Evolutionary conservation across 2,888 invertebrate species (phyloP).

Genomic region (Dromius quadrimaculatus): DNA sequence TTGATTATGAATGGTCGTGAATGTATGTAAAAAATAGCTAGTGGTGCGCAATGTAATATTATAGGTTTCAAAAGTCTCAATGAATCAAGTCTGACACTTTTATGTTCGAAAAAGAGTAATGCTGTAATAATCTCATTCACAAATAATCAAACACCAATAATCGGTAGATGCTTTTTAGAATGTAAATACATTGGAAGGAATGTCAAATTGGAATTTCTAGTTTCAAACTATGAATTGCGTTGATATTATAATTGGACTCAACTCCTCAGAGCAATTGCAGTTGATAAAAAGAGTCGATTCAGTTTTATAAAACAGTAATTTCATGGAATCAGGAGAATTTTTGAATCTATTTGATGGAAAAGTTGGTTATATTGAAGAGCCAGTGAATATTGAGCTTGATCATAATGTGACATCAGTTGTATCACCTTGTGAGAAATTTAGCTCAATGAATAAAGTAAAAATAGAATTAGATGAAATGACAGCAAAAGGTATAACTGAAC

Average conservation of each 20-base stretch:
- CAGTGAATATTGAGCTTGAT: neutral
- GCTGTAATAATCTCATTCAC: neutral
- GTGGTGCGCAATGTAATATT: neutral
- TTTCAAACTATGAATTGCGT: neutral
- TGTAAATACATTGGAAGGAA: neutral
- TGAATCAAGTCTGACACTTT: neutral
- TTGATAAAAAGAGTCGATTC: no score
- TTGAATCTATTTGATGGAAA: neutral
- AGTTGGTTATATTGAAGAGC: neutral
- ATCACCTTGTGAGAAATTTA: neutral
- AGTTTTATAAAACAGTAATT: neutral
- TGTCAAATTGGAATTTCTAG: neutral
- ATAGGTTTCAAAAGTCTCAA: neutral
- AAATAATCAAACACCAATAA: neutral
- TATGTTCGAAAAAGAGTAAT: neutral
- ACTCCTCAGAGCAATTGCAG: no score
- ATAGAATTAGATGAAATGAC: conserved; percentile 42
- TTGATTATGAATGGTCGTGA: no score
- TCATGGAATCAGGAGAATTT: neutral
- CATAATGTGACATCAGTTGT: neutral
- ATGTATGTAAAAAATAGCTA: neutral
- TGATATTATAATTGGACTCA: neutral
- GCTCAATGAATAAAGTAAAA: conserved; percentile 6
- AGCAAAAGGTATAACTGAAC: conserved; percentile 32
- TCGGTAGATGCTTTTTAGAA: neutral